Evolutionary conservation across 2,888 invertebrate species (phyloP).

Genomic region (Bruchidius siliquastri): DNA sequence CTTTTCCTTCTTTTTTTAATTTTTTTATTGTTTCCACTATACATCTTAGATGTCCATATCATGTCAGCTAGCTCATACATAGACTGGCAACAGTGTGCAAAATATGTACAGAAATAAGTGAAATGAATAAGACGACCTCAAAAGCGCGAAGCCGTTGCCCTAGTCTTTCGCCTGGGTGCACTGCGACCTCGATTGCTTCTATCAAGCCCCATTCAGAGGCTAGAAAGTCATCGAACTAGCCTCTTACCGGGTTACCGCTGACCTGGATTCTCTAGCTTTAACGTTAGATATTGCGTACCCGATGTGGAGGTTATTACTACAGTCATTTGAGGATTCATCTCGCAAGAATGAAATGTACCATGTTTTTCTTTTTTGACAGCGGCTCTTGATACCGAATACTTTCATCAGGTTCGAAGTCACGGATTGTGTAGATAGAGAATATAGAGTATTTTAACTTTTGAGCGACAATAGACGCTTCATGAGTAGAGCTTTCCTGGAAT

Average conservation of each 20-base stretch:
- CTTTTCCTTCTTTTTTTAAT: no score
- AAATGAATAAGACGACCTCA: slow-evolving; percentile 45
- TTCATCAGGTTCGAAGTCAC: no score
- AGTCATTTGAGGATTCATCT: slow-evolving; percentile 6
- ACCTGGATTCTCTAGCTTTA: slow-evolving; percentile 29
- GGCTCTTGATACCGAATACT: no score
- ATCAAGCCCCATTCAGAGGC: slow-evolving; percentile 32
- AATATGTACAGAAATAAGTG: slow-evolving; percentile 26
- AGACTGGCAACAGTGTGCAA: neutral
- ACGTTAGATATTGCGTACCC: slow-evolving; percentile 19
- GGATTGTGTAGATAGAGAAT: no score
- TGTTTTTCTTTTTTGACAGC: no score
- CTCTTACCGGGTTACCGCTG: slow-evolving; percentile 30
- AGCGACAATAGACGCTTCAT: no score
- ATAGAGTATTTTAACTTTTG: no score
- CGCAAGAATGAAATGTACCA: slow-evolving; percentile 27
- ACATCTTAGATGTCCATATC: no score
- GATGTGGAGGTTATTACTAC: slow-evolving; percentile 3
- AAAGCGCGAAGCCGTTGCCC: slow-evolving; percentile 47
- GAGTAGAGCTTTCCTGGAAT: no score
- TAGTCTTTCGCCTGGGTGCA: slow-evolving; percentile 38
- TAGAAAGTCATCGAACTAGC: slow-evolving; percentile 34
- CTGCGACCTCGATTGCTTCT: slow-evolving; percentile 40
- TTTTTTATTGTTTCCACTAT: no score
- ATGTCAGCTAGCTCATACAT: neutral